Conservation (phyloP, 2,888 invertebrate genomes). For the Cepaea hortensis region DNA sequence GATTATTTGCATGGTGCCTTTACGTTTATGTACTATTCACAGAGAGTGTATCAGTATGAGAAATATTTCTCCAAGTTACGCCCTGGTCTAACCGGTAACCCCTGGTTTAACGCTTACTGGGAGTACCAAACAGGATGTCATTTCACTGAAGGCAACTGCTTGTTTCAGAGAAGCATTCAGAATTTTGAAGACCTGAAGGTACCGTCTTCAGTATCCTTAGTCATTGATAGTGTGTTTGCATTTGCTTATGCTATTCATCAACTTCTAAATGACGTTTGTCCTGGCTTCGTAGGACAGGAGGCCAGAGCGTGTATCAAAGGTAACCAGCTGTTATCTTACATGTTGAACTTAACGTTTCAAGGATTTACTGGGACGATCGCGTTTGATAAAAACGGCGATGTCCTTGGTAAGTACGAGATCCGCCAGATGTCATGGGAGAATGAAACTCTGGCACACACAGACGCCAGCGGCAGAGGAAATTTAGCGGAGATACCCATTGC, state of each 20-base stretch:
- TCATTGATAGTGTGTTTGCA: constrained; percentile 64
- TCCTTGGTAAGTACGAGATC: constrained; percentile 49
- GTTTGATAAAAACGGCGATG: constrained; percentile 50
- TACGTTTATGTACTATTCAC: constrained; percentile 47
- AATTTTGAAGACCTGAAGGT: not conserved
- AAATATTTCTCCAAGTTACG: constrained; percentile 4
- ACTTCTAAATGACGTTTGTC: constrained; percentile 57
- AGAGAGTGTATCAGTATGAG: constrained; percentile 19
- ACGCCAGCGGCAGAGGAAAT: not conserved
- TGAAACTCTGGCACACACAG: not conserved
- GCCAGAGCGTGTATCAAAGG: constrained; percentile 44
- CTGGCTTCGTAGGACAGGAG: constrained; percentile 5
- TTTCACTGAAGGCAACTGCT: constrained; percentile 30
- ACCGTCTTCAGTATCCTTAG: constrained; percentile 38
- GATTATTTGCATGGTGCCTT: constrained; percentile 57
- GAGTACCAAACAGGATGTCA: not conserved
- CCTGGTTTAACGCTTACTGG: constrained; percentile 35
- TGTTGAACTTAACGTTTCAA: constrained; percentile 46
- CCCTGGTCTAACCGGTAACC: not conserved
- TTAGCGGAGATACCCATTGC: constrained; percentile 34
- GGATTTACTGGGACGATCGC: constrained; percentile 44
- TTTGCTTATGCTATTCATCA: constrained; percentile 61
- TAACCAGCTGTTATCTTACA: constrained; percentile 30
- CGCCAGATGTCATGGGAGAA: constrained; percentile 30
- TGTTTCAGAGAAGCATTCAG: not conserved